A percentile compares a stretch with the other conserved stretches of the same genome.
Conservation (phyloP, 1,140 invertebrate species). For the Drosophila sp. region DNA sequence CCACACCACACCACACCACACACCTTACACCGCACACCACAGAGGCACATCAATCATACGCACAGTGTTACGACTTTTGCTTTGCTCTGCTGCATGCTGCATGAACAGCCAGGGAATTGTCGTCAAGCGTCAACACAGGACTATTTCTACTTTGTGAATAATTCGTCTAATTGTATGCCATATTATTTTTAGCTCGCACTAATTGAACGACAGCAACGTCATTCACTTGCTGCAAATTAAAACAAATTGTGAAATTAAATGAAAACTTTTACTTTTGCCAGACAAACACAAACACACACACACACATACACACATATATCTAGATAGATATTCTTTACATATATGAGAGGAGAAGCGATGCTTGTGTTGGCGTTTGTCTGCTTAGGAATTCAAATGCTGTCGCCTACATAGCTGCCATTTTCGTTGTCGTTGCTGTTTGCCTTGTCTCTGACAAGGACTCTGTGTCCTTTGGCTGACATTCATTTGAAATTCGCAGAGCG, state of each 20-base stretch:
- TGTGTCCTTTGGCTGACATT: constrained; percentile 79
- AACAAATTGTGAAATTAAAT: constrained; percentile 82
- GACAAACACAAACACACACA: constrained; percentile 13
- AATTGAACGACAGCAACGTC: constrained; percentile 40
- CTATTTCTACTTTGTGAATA: constrained; percentile 36
- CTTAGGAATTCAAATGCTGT: constrained; percentile 75
- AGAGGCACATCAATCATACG: constrained; percentile 74
- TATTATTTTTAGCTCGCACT: constrained; percentile 62
- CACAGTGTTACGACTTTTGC: constrained; percentile 65
- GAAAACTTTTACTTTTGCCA: constrained; percentile 73
- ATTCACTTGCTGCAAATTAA: constrained; percentile 65
- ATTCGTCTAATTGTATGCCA: constrained; percentile 74
- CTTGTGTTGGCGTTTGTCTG: constrained; percentile 41
- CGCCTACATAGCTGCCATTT: constrained; percentile 58
- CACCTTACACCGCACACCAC: constrained; percentile 4
- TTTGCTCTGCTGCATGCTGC: constrained; percentile 31
- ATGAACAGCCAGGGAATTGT: constrained; percentile 39
- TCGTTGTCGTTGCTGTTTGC: constrained; percentile 36
- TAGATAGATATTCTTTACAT: too few relatives aligned
- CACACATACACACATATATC: not conserved
- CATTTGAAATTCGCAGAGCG: constrained; percentile 72
- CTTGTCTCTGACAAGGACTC: constrained; percentile 58
- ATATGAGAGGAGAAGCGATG: not conserved
- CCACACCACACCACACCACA: too few relatives aligned
- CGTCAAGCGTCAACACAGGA: constrained; percentile 46